Conservation (phyloP, 2,797 vertebrate genomes). For the Chloroceryle inda region DNA sequence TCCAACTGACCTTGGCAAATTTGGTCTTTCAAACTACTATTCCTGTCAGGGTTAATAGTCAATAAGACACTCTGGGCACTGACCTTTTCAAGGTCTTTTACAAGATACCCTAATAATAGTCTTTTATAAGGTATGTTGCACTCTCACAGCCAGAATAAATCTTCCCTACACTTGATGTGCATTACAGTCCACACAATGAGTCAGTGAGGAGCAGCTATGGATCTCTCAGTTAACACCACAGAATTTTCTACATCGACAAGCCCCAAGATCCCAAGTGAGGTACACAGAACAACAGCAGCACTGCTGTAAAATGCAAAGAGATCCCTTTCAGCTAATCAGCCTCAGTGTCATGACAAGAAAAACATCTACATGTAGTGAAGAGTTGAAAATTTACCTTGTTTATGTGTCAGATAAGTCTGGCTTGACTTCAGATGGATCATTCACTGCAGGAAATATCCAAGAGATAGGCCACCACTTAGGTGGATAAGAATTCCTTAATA, state of each 20-base stretch:
- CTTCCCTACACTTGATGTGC: neutral
- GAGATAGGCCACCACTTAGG: neutral
- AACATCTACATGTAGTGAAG: rapidly evolving
- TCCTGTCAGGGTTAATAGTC: neutral
- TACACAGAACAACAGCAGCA: neutral
- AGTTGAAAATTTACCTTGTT: neutral
- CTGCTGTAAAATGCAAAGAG: neutral
- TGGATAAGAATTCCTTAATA: neutral
- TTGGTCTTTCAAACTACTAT: neutral
- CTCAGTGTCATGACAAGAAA: neutral
- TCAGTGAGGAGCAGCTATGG: neutral
- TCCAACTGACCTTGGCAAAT: neutral
- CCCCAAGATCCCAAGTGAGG: neutral
- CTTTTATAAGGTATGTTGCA: neutral
- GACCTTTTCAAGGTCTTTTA: neutral
- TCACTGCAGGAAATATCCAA: rapidly evolving
- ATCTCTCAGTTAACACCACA: neutral
- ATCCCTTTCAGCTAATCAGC: neutral
- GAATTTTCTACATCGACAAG: neutral
- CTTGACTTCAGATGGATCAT: neutral
- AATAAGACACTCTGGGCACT: neutral
- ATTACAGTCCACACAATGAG: neutral
- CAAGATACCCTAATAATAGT: neutral
- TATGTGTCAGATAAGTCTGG: neutral
- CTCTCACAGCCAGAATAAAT: neutral